Evolutionary conservation across 2,888 invertebrate species (phyloP), one percentile per base, ranked within the genome.

Genomic region (Drosophila robusta): DNA sequence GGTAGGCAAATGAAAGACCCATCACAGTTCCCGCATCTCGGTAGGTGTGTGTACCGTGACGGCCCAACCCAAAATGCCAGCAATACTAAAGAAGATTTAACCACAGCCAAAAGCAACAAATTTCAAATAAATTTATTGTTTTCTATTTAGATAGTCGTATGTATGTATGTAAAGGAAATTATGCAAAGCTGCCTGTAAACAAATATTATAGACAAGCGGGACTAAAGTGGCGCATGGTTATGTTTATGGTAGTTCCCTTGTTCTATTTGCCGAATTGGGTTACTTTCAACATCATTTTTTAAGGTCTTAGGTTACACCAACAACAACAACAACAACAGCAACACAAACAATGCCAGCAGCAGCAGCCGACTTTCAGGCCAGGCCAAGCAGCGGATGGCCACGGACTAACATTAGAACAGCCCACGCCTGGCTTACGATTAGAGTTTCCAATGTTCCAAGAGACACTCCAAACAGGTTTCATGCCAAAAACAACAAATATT

Each of bases 241-340:
- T 51, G 55, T 45, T 52, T 62, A 63, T 70, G 55, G 49, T 41
- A 70, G 49, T 66, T 70, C 44, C 26, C 52, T 58, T 61, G 78
- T 72, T 72, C 66, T 72, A 68, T 64, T 64, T 76, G 61, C 67
- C 63, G 83, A 89, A 89, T 89, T 89, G 76, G 89, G 89, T 90
- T 89, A 89, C 89, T 83, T 89, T 90, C 83, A 75, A 79, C 75
- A 80, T 80, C 87, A 87, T 75, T 72, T 38, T 42, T 11, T 76
- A 63, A 73, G 78, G 78, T 87, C 86, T 89, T 79, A 76, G 80
- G 75, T 84, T 90, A 85, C 83, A 69, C 45, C 57, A 72, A 52
- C 58, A 60, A 22, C 44, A 47, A 58, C 51, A 50, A n/a, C n/a
- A n/a, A n/a, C n/a, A n/a, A n/a, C 67, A 67, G 55, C 72, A 50